Percentiles rank a stretch among this genome's conserved stretches.
These are phyloP conservation scores for Craniophora ligustri DNA, from an alignment of 2,888 invertebrate genomes.

Conservation along the genomic window DNA sequence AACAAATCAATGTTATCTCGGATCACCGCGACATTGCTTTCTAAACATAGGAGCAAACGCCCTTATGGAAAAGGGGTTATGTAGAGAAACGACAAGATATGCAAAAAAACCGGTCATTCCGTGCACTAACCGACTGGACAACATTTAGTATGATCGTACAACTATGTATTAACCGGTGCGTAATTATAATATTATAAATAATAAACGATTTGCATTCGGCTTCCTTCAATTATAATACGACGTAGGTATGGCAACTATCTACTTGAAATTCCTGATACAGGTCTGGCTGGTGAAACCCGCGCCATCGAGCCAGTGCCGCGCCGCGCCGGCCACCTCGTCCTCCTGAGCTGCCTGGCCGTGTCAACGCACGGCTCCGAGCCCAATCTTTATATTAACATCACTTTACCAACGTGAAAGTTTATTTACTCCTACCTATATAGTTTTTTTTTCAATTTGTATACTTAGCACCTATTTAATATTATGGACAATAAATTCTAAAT, in stretches of 20 bases:
- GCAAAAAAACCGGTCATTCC: constrained; percentile 54
- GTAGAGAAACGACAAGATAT: constrained; percentile 54
- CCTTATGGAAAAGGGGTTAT: constrained; percentile 50
- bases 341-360: neutral
- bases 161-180: constrained; percentile 50
- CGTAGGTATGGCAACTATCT: too few species aligned
- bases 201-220: constrained; percentile 75
- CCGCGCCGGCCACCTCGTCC: neutral
- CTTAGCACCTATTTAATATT: too few species aligned
- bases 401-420: neutral
- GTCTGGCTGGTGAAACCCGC: constrained; percentile 29
- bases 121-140: constrained; percentile 30
- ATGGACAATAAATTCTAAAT: too few species aligned
- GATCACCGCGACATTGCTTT: constrained; percentile 40
- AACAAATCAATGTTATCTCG: constrained; percentile 10
- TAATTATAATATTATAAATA: constrained; percentile 79
- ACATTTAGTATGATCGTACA: constrained; percentile 48
- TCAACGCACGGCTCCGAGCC: neutral
- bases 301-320: too few species aligned
- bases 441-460: too few species aligned
- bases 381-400: neutral
- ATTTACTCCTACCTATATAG: too few species aligned
- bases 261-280: constrained; percentile 47
- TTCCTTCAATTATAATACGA: constrained; percentile 66
- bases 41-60: constrained; percentile 42